Percentiles rank a stretch among this genome's conserved stretches.
Conservation (phyloP, 2,797 vertebrate genomes). For the Chelmon rostratus region DNA sequence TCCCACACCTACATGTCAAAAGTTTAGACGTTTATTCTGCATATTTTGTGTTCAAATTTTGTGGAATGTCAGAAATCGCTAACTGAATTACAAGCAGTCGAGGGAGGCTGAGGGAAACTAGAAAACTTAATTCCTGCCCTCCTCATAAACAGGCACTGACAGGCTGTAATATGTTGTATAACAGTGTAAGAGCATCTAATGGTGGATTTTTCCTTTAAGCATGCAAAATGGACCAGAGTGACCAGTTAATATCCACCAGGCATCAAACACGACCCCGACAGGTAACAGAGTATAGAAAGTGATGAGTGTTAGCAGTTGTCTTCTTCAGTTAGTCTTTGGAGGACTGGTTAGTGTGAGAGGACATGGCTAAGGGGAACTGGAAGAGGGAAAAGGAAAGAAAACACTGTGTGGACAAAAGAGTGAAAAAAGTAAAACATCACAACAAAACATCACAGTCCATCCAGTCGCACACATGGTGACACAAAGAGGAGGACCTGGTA, state of each 20-base stretch:
- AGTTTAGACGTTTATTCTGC: not conserved
- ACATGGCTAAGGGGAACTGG: conserved; percentile 48
- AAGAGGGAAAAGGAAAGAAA: conserved; percentile 51
- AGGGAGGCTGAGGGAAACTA: not conserved
- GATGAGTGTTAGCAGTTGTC: conserved; percentile 53
- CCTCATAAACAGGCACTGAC: not conserved
- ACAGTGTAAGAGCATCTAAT: conserved; percentile 15
- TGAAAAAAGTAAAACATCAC: conserved; percentile 38
- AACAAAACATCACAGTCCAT: conserved; percentile 49
- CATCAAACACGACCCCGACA: conserved; percentile 34
- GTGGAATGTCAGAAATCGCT: not conserved
- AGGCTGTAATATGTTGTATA: not conserved
- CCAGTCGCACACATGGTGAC: conserved; percentile 54
- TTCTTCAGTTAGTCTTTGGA: conserved; percentile 56
- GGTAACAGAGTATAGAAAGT: conserved; percentile 31
- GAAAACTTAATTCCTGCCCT: not conserved
- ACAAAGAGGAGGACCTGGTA: conserved; percentile 69
- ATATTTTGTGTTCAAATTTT: conserved; percentile 1
- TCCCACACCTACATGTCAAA: not conserved
- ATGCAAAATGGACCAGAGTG: conserved; percentile 60
- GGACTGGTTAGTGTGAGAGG: conserved; percentile 69
- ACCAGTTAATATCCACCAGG: conserved; percentile 58
- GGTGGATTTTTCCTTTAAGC: conserved; percentile 62
- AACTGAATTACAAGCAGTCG: not conserved
- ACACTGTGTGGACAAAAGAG: conserved; percentile 46